Evolutionary conservation across 2,797 vertebrate genomes (phyloP), one percentile per base, ranked within the genome.

Genomic region (Falco concolor): DNA sequence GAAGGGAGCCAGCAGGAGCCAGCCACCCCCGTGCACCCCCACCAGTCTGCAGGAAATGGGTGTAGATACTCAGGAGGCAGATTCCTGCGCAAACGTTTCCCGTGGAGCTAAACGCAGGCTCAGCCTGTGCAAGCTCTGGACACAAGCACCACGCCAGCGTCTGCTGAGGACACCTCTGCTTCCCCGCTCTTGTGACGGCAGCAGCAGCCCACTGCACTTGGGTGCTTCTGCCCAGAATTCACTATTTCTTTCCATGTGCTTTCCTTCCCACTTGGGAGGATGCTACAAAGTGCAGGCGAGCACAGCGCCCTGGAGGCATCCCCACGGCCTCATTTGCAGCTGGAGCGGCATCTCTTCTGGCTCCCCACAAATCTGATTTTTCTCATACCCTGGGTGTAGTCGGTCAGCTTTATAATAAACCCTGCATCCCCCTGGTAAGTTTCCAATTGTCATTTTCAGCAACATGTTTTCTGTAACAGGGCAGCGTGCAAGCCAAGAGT

Each of bases 121-220:
- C 34, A 44, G 70, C 40, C 73, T 7, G 45, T 0, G 0, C 12
- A 21, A 50, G 74, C 45, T 22, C 63, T 0, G 5, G 67, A 30
- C 63, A 19, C 13, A 8, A 0, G 1, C 13, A 7, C n/a, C n/a
- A 50, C 2, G 3, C 17, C 24, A 8, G 44, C 2, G 25, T 10
- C 49, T 40, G 80, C 70, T 16, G 2, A 56, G 30, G n/a, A 21
- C 7, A 20, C 25, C 59, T 32, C 53, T 56, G 1, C 63, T 47
- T 1, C 0, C 28, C 38, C 42, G 28, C 30, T 38, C 10, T 30
- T 10, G 23, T 2, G 0, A 36, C 0, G 28, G 59, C 42, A 38
- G 56, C 30, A 25, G 54, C 59, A 38, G 38, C 25, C 11, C 10
- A 5, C 42, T 15, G 24, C 17, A 2, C 30, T 4, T 8, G 25